Percentiles rank a stretch among this genome's conserved stretches.
phyloP scores from a whole-genome alignment of 2,888 invertebrate genomes.

The Schrankia costaestrigalis region DNA sequence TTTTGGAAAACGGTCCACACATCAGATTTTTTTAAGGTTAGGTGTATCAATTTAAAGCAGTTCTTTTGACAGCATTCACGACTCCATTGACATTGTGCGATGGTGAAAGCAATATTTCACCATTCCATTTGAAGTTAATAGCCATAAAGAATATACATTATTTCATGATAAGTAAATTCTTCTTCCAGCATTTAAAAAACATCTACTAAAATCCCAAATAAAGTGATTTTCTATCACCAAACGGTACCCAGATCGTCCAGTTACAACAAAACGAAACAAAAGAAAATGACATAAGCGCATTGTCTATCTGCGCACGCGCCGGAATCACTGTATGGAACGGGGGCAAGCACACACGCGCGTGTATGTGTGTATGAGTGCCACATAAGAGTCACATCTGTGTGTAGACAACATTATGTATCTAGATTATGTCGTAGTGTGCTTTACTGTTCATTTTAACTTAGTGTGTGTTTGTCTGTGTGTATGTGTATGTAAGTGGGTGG shows the following conservation, averaged over 20 bases:
- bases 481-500: conserved; percentile 17
- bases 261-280: conserved; percentile 34
- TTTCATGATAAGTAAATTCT: too few species aligned
- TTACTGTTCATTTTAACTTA: too few species aligned
- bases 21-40: too few species aligned
- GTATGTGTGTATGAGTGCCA: background rate
- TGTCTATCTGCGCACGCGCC: conserved; percentile 46
- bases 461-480: background rate
- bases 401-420: background rate
- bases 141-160: too few species aligned
- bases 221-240: conserved; percentile 9
- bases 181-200: too few species aligned
- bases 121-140: too few species aligned
- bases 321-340: conserved; percentile 30
- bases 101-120: too few species aligned
- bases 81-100: too few species aligned
- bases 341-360: conserved; percentile 22
- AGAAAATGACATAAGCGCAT: conserved; percentile 53
- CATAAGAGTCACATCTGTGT: background rate
- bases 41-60: too few species aligned
- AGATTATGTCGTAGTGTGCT: conserved; percentile 3
- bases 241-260: conserved; percentile 26
- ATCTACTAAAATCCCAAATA: too few species aligned
- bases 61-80: too few species aligned
- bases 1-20: too few species aligned